Percentiles rank a stretch among this genome's conserved stretches.
phyloP scores from a whole-genome alignment of 1,140 invertebrate species.

The Meloidogyne chitwoodi region DNA sequence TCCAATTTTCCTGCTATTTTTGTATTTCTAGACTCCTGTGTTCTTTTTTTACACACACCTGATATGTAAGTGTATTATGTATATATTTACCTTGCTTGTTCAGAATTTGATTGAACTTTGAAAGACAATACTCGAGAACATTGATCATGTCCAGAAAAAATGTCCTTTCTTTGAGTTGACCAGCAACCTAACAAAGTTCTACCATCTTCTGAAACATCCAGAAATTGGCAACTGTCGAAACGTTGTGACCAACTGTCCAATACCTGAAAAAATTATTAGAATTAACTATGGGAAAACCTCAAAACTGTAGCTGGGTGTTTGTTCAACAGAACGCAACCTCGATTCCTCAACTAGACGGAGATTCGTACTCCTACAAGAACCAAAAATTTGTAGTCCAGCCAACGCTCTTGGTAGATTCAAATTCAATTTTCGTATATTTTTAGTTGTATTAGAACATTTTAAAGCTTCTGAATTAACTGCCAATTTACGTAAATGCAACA shows the following conservation, averaged over 20 bases:
- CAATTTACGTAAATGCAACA: conserved; percentile 7
- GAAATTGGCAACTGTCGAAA: conserved; percentile 29
- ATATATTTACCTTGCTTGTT: neutral
- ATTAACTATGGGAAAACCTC: neutral
- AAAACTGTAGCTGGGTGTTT: conserved; percentile 21
- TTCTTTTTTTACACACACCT: too few relatives aligned
- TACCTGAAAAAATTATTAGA: conserved; percentile 5
- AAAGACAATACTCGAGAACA: conserved; percentile 27
- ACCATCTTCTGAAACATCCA: conserved; percentile 30
- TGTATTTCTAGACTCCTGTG: too few relatives aligned
- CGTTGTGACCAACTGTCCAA: conserved; percentile 3
- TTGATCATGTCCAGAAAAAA: conserved; percentile 2
- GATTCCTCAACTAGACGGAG: neutral
- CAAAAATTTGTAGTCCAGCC: neutral
- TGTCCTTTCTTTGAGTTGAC: neutral
- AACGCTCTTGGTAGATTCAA: neutral
- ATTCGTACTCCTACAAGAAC: neutral
- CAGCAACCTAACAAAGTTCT: conserved; percentile 26
- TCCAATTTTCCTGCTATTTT: neutral
- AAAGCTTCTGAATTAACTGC: conserved; percentile 2
- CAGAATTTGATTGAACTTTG: conserved; percentile 11
- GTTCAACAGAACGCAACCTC: neutral
- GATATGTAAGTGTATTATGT: too few relatives aligned
- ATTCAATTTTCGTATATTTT: neutral
- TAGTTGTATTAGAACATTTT: neutral